Percentiles rank a stretch among this genome's conserved stretches.
These are phyloP conservation scores for Emydoidea blandingii DNA, from an alignment of 2,797 vertebrate species.

Conservation along the genomic window DNA sequence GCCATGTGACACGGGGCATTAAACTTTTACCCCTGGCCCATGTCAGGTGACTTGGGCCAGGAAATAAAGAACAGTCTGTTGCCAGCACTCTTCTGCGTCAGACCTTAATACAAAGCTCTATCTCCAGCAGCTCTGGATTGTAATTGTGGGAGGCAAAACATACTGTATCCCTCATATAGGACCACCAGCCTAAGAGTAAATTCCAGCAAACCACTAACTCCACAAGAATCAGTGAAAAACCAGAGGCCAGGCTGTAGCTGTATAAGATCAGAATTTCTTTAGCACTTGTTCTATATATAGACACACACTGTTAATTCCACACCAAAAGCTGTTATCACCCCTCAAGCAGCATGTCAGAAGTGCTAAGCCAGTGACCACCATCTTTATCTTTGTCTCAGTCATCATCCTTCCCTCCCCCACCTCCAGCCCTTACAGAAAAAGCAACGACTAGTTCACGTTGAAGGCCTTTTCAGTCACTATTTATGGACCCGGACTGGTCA, in stretches of 20 bases:
- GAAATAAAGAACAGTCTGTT: slow-evolving; percentile 50
- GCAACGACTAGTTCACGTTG: neutral
- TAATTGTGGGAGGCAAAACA: slow-evolving; percentile 21
- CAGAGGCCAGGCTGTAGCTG: slow-evolving; percentile 11
- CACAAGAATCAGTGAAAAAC: slow-evolving; percentile 57
- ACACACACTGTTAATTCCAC: slow-evolving; percentile 24
- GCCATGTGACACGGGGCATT: neutral
- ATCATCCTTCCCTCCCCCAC: slow-evolving; percentile 13
- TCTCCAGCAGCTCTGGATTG: slow-evolving; percentile 49
- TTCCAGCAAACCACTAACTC: slow-evolving; percentile 54
- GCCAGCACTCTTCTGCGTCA: slow-evolving; percentile 12
- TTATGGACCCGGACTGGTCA: neutral
- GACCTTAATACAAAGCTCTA: slow-evolving; percentile 54
- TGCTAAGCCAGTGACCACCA: neutral
- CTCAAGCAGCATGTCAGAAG: slow-evolving; percentile 22
- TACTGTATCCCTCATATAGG: slow-evolving; percentile 41
- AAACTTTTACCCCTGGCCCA: slow-evolving; percentile 27
- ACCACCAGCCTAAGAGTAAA: slow-evolving; percentile 55
- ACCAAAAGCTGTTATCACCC: slow-evolving; percentile 28
- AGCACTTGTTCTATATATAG: slow-evolving; percentile 55
- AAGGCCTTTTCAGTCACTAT: slow-evolving; percentile 24
- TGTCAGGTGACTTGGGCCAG: slow-evolving; percentile 16
- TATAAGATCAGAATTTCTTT: slow-evolving; percentile 50
- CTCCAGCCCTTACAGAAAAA: slow-evolving; percentile 35
- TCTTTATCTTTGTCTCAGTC: slow-evolving; percentile 14